Conservation (phyloP, 2,113 vertebrate genomes). For the Nesoenas mayeri region DNA sequence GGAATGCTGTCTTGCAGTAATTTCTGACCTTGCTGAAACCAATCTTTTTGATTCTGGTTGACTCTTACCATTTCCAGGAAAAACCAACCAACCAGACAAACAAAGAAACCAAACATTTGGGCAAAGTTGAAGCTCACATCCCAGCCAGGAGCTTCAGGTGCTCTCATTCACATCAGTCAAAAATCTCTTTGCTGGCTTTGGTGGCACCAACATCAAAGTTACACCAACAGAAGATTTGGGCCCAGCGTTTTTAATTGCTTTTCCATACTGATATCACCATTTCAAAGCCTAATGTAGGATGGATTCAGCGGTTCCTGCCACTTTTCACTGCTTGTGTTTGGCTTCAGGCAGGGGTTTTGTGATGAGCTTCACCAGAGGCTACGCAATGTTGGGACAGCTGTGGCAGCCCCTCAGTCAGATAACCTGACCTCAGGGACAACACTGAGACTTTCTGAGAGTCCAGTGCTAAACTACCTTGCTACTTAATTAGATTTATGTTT, state of each 20-base stretch:
- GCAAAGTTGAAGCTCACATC: not conserved
- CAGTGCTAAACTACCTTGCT: not conserved
- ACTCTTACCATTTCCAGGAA: not conserved
- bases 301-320: not conserved
- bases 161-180: not conserved
- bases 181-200: not conserved
- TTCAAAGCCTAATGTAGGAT: not conserved
- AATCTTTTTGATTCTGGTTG: constrained; percentile 5
- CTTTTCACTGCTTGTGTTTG: not conserved
- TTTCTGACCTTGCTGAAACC: constrained; percentile 12
- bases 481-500: not conserved
- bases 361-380: not conserved
- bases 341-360: not conserved
- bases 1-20: constrained; percentile 15
- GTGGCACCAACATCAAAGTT: not conserved
- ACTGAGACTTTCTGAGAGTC: not conserved
- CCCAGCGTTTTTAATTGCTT: not conserved
- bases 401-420: not conserved
- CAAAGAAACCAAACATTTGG: not conserved
- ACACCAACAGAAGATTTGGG: not conserved
- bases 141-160: not conserved
- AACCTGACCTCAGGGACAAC: not conserved
- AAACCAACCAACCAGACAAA: too few relatives aligned
- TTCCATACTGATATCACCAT: not conserved
- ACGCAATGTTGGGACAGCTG: not conserved